Percentiles rank a stretch among this genome's conserved stretches.
These are phyloP conservation scores for Plecotus auritus DNA, from an alignment of 2,113 vertebrate species.

Conservation along the genomic window DNA sequence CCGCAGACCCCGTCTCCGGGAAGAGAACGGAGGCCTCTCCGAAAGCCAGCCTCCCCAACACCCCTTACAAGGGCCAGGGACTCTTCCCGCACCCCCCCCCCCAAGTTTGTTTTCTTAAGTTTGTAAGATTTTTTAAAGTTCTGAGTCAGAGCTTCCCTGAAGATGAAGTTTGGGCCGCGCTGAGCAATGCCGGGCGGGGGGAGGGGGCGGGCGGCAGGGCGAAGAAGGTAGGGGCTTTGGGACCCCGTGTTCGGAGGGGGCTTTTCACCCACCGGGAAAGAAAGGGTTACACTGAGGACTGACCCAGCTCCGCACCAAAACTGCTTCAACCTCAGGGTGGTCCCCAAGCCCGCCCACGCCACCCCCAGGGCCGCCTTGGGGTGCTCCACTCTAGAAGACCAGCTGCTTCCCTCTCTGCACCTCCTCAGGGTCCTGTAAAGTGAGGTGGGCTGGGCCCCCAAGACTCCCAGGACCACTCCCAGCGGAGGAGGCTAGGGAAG, in stretches of 20 bases:
- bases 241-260: background rate
- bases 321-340: background rate
- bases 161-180: background rate
- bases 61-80: background rate
- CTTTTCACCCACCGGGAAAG: background rate
- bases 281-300: background rate
- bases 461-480: background rate
- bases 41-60: background rate
- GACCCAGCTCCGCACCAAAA: background rate
- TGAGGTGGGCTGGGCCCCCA: background rate
- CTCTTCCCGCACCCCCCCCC: background rate
- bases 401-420: background rate
- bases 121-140: background rate
- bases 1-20: background rate
- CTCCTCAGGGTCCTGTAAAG: background rate
- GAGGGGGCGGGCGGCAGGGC: background rate
- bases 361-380: background rate
- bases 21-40: background rate
- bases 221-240: background rate
- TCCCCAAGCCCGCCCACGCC: background rate
- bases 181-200: background rate
- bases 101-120: slow-evolving; percentile 54
- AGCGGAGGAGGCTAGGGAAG: background rate
- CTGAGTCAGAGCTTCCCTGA: slow-evolving; percentile 59
- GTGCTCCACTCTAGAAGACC: background rate